A percentile compares a stretch with the other conserved stretches of the same genome.
Evolutionary conservation across 2,888 invertebrate species (phyloP).

Genomic region (Heliconius ismenius): DNA sequence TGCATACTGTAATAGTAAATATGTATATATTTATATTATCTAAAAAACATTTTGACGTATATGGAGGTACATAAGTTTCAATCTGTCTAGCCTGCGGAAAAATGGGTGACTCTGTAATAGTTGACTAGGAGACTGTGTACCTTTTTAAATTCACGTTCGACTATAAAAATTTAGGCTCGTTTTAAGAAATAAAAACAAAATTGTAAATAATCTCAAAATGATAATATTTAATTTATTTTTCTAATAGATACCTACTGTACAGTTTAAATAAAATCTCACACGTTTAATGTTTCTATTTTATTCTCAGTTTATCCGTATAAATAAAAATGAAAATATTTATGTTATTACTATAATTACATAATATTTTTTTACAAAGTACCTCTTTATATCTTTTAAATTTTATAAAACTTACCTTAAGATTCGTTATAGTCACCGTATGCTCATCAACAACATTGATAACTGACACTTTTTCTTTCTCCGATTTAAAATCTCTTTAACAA

Average conservation of each 20-base stretch:
- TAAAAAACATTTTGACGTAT: not conserved
- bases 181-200: too few species aligned
- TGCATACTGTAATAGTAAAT: not conserved
- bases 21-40: not conserved
- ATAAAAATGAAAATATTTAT: not conserved
- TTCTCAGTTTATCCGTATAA: not conserved
- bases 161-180: not conserved
- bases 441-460: constrained; percentile 74
- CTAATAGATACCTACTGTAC: not conserved
- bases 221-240: not conserved
- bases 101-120: not conserved
- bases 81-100: not conserved
- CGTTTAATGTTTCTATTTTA: not conserved
- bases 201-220: not conserved
- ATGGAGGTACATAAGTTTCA: not conserved
- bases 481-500: constrained; percentile 65
- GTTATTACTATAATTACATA: not conserved
- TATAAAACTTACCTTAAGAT: constrained; percentile 78
- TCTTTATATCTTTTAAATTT: not conserved
- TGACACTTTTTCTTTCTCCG: constrained; percentile 64
- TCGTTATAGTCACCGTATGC: constrained; percentile 80
- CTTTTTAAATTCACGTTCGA: too few species aligned
- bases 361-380: not conserved
- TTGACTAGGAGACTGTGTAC: not conserved
- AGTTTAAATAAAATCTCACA: not conserved